These are phyloP conservation scores for Cheilosia urbana DNA, from an alignment of 2,888 invertebrate species.

Conservation along the genomic window DNA sequence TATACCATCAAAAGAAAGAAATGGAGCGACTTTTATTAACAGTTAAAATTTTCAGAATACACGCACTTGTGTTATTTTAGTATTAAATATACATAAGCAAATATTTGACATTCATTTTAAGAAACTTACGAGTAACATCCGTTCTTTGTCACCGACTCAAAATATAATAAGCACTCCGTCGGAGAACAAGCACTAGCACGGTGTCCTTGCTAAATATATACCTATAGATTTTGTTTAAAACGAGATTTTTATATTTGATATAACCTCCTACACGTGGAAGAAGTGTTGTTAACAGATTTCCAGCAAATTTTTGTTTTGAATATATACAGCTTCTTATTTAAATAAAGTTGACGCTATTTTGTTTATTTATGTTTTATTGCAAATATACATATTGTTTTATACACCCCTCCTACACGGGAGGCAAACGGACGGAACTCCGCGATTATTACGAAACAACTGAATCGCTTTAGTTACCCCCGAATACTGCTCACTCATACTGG, in stretches of 20 bases:
- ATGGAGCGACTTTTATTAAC: not conserved
- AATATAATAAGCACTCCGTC: constrained; percentile 11
- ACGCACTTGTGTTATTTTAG: constrained; percentile 22
- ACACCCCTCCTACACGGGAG: not conserved
- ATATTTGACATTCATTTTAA: constrained; percentile 51
- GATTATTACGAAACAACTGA: constrained; percentile 58
- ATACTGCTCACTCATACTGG: constrained; percentile 34
- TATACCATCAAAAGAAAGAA: constrained; percentile 12
- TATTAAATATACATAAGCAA: constrained; percentile 48
- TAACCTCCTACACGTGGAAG: not conserved
- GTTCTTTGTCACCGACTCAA: constrained; percentile 19
- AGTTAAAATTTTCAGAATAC: constrained; percentile 25
- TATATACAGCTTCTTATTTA: not conserved
- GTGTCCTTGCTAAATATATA: constrained; percentile 18
- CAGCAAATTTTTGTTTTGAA: not conserved
- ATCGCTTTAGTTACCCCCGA: constrained; percentile 53
- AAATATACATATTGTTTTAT: constrained; percentile 10
- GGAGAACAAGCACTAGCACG: constrained; percentile 35
- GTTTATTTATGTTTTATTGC: constrained; percentile 2
- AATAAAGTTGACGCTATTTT: not conserved
- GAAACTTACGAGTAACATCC: constrained; percentile 36
- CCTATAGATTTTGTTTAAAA: not conserved
- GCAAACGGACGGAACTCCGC: not conserved
- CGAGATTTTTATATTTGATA: not conserved
- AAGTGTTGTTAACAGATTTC: not conserved